Conservation (phyloP, 2,797 vertebrate species). For the Mareca penelope region DNA sequence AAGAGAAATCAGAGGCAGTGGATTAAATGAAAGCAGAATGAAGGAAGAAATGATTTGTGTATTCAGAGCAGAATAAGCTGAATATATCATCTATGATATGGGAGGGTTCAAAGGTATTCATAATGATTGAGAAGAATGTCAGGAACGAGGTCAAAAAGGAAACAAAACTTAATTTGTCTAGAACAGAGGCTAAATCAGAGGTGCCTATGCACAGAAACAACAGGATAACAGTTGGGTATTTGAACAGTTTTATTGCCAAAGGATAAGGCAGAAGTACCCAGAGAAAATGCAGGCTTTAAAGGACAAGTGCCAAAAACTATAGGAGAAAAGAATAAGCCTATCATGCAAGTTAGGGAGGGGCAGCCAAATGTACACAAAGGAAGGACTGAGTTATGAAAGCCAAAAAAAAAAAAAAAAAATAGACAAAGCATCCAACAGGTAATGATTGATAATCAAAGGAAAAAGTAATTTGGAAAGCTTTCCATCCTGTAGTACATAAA, state of each 20-base stretch:
- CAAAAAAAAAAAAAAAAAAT: not conserved
- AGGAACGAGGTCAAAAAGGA: not conserved
- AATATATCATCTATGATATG: not conserved
- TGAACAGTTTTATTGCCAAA: not conserved
- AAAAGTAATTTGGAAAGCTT: not conserved
- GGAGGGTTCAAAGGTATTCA: not conserved
- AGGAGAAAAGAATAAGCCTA: not conserved
- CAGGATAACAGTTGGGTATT: not conserved
- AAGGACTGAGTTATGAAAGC: not conserved
- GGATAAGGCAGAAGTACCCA: not conserved
- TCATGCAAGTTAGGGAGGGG: not conserved
- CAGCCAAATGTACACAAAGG: not conserved
- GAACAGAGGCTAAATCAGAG: not conserved
- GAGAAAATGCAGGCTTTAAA: not conserved
- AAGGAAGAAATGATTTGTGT: not conserved
- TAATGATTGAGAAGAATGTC: not conserved
- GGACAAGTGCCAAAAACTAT: not conserved
- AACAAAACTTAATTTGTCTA: not conserved
- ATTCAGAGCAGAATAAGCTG: not conserved
- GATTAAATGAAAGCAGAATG: not conserved
- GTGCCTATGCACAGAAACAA: not conserved
- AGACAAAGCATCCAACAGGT: not conserved
- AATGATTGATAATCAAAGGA: not conserved
- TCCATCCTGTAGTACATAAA: conserved; percentile 1
- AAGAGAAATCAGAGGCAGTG: not conserved